These are phyloP conservation scores for Drosophila demipolita DNA, from an alignment of 2,888 invertebrate species.

Conservation along the genomic window DNA sequence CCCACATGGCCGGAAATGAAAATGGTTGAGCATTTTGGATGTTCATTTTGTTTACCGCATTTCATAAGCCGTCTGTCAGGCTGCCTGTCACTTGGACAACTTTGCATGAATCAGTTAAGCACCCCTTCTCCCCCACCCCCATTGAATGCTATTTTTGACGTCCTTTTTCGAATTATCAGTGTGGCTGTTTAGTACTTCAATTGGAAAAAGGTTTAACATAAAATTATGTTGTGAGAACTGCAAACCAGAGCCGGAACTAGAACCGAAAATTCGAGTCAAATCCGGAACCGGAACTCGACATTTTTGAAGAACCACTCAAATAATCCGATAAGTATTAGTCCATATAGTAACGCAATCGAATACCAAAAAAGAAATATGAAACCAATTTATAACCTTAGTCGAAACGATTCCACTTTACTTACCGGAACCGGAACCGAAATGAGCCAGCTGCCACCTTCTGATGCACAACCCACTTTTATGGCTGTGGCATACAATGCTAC, in stretches of 20 bases:
- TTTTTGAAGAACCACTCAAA: neutral
- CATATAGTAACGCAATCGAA: neutral
- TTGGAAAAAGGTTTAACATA: neutral
- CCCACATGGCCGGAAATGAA: slow-evolving; percentile 24
- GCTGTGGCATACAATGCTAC: neutral
- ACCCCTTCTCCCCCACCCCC: neutral
- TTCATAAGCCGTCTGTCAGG: neutral
- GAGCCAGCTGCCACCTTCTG: neutral
- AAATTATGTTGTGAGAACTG: neutral
- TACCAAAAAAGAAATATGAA: neutral
- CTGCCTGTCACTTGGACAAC: slow-evolving; percentile 5
- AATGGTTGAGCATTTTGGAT: slow-evolving; percentile 9
- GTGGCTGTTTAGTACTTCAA: neutral
- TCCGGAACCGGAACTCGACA: neutral
- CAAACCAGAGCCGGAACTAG: neutral
- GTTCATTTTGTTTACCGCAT: neutral
- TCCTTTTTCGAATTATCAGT: neutral
- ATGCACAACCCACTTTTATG: neutral
- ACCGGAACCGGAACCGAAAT: neutral
- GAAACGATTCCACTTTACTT: neutral
- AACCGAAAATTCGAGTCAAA: neutral
- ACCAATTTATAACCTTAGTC: neutral
- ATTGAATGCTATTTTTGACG: neutral
- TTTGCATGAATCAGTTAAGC: slow-evolving; percentile 9
- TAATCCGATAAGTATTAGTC: neutral